Conservation (phyloP, 2,113 vertebrate genomes). For the Scophthalmus maximus region DNA sequence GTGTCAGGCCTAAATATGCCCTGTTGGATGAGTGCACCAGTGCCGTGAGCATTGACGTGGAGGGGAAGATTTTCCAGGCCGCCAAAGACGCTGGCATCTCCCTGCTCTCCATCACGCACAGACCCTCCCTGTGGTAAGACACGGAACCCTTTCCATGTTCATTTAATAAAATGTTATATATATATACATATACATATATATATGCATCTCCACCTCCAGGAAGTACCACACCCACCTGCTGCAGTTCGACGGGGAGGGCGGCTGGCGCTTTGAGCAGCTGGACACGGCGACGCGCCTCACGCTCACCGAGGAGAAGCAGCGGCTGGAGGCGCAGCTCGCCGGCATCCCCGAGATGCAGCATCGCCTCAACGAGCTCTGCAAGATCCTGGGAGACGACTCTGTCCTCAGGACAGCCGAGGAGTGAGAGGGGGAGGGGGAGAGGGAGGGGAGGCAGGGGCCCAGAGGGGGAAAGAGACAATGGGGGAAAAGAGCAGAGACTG, state of each 20-base stretch:
- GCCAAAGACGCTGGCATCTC: constrained; percentile 95
- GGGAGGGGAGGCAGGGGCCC: background rate
- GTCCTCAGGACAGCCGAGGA: constrained; percentile 90
- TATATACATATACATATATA: too few species aligned
- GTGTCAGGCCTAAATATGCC: constrained; percentile 93
- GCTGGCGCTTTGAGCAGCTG: constrained; percentile 96
- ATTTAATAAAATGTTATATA: too few species aligned
- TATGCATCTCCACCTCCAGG: constrained; percentile 79
- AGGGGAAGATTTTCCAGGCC: constrained; percentile 98
- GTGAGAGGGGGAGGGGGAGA: constrained; percentile 29
- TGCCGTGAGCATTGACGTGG: constrained; percentile 98
- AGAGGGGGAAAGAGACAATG: background rate
- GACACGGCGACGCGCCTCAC: constrained; percentile 94
- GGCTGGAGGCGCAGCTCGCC: constrained; percentile 94
- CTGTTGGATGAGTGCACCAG: constrained; percentile 97
- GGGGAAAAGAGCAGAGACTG: background rate
- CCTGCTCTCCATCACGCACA: constrained; percentile 96
- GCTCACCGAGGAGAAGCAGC: constrained; percentile 96
- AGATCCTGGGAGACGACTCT: constrained; percentile 97
- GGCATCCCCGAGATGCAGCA: constrained; percentile 98
- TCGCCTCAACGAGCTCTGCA: constrained; percentile 96
- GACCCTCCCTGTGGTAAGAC: constrained; percentile 96
- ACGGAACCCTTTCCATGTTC: background rate
- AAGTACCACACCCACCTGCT: constrained; percentile 98
- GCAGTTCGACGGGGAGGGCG: constrained; percentile 97